These are phyloP conservation scores for Phrynocephalus versicolor DNA, from an alignment of 2,113 vertebrate species.

Conservation along the genomic window DNA sequence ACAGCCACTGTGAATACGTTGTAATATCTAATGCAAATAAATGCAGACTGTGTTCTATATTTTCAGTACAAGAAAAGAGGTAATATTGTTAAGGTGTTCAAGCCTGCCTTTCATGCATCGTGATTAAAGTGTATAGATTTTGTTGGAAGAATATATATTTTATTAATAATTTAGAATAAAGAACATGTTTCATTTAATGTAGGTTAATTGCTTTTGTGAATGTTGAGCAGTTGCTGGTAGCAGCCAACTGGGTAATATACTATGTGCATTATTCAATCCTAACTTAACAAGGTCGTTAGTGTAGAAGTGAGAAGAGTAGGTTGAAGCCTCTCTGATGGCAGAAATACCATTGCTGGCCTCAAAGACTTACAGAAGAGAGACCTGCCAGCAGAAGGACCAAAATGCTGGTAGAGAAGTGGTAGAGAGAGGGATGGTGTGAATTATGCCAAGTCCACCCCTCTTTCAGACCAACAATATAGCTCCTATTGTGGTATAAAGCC, in stretches of 20 bases:
- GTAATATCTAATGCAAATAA: constrained; percentile 6
- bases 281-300: too few species aligned
- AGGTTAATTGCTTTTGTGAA: constrained; percentile 76
- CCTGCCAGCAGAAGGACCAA: too few species aligned
- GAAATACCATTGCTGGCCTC: too few species aligned
- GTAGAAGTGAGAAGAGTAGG: too few species aligned
- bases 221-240: constrained; percentile 64
- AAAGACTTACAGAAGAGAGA: too few species aligned
- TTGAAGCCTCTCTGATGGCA: too few species aligned
- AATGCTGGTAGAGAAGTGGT: too few species aligned
- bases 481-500: too few species aligned
- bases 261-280: constrained; percentile 30
- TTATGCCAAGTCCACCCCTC: too few species aligned
- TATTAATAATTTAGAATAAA: constrained; percentile 70
- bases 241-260: constrained; percentile 56
- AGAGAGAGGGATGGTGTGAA: too few species aligned
- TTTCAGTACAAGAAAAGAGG: constrained; percentile 54
- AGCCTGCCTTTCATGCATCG: constrained; percentile 52
- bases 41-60: constrained; percentile 13
- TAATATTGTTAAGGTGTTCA: constrained; percentile 42
- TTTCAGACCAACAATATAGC: too few species aligned
- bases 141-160: constrained; percentile 63
- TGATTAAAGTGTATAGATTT: constrained; percentile 68
- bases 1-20: neutral
- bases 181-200: constrained; percentile 63